phyloP scores from a whole-genome alignment of 2,888 invertebrate species.

The Eucera pruinosa region DNA sequence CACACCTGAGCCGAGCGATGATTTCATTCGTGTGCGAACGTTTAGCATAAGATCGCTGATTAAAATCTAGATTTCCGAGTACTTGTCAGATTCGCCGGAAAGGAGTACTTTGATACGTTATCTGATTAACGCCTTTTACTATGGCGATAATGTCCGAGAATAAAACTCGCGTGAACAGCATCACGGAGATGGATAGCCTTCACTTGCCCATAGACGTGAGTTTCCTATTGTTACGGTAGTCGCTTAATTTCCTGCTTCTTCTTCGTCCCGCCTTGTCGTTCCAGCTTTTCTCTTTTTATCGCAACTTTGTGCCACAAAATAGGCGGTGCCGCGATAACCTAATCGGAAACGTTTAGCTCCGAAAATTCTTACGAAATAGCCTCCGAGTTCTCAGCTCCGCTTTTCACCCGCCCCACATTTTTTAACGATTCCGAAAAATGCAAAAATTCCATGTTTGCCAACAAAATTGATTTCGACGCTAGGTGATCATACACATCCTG shows the following conservation, averaged over 20 bases:
- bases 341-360: neutral
- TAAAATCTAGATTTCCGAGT: constrained; percentile 6
- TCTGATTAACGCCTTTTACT: neutral
- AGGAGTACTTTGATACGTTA: constrained; percentile 6
- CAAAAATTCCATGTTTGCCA: too few species aligned
- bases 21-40: constrained; percentile 8
- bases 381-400: too few species aligned
- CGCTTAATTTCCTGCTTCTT: too few species aligned
- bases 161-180: constrained; percentile 45
- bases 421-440: neutral
- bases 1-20: constrained; percentile 34
- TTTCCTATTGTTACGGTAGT: constrained; percentile 4
- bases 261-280: too few species aligned
- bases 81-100: neutral
- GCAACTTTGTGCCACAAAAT: neutral
- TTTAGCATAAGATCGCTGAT: constrained; percentile 10
- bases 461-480: constrained; percentile 53
- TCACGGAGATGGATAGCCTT: constrained; percentile 58
- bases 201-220: constrained; percentile 74
- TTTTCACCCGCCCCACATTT: neutral
- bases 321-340: constrained; percentile 1
- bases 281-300: neutral
- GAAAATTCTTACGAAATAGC: neutral
- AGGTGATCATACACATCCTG: constrained; percentile 88
- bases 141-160: constrained; percentile 59